These are phyloP conservation scores for Bilobella aurantiaca DNA, from an alignment of 1,140 invertebrate genomes.

Conservation along the genomic window DNA sequence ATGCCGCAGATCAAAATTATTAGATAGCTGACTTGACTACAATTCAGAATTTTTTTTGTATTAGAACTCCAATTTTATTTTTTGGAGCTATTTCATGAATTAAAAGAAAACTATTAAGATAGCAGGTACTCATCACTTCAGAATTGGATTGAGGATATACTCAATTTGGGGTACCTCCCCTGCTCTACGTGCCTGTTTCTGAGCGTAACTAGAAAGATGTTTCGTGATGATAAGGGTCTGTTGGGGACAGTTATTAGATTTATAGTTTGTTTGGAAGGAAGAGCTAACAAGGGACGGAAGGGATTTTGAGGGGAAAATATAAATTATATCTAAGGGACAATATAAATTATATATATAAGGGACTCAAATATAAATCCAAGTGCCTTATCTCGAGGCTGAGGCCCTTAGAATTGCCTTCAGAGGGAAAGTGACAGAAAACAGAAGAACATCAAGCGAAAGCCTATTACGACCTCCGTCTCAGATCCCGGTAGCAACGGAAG, in stretches of 20 bases:
- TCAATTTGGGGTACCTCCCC: neutral
- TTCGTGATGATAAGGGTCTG: neutral
- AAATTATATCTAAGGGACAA: too few species aligned
- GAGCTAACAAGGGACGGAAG: neutral
- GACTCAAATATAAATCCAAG: neutral
- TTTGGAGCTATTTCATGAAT: too few species aligned
- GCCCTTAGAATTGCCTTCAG: neutral
- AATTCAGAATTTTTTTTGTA: too few species aligned
- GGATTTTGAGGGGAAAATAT: neutral
- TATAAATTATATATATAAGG: too few species aligned
- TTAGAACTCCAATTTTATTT: too few species aligned
- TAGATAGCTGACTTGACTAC: too few species aligned
- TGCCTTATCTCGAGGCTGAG: neutral
- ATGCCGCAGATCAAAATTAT: too few species aligned
- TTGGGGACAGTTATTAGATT: neutral
- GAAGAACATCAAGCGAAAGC: neutral
- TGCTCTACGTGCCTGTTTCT: too few species aligned
- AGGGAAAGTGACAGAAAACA: neutral
- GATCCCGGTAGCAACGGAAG: neutral
- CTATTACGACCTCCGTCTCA: neutral
- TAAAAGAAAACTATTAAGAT: too few species aligned
- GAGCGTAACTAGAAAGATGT: neutral
- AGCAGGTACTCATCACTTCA: too few species aligned
- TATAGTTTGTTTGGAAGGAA: neutral
- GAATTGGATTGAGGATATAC: neutral